Evolutionary conservation across 1,140 invertebrate species (phyloP).

Genomic region (Littorina saxatilis): DNA sequence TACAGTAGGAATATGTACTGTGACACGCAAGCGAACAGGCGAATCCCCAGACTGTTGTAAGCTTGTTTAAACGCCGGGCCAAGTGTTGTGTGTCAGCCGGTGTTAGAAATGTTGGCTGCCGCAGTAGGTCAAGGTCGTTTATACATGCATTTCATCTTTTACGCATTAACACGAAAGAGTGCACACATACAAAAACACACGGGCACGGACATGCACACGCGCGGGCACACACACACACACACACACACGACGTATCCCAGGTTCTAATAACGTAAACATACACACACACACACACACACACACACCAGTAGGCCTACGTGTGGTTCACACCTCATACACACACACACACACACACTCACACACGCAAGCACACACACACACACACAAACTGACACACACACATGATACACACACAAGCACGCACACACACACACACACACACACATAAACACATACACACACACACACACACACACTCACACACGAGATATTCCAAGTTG

Average conservation of each 20-base stretch:
- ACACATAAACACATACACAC: neutral
- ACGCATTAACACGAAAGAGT: neutral
- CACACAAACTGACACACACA: too few relatives aligned
- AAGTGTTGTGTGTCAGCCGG: too few relatives aligned
- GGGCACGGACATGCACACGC: conserved; percentile 5
- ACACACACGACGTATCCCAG: neutral
- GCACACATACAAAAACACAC: neutral
- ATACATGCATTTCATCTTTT: too few relatives aligned
- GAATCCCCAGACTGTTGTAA: too few relatives aligned
- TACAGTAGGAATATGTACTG: too few relatives aligned
- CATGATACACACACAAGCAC: neutral
- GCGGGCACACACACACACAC: neutral
- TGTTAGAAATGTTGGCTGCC: too few relatives aligned
- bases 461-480: neutral
- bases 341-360: conserved; percentile 18
- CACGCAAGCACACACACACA: conserved; percentile 1
- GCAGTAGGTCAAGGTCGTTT: too few relatives aligned
- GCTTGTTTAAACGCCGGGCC: too few relatives aligned
- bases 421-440: conserved; percentile 18
- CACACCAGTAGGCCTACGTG: neutral
- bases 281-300: conserved; percentile 12
- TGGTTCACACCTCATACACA: too few relatives aligned
- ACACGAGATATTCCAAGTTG: too few relatives aligned
- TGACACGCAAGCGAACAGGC: too few relatives aligned
- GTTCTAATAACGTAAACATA: neutral